A percentile compares a stretch with the other conserved stretches of the same genome.
Conservation (phyloP, 2,888 invertebrate species). For the Sialis lutaria region DNA sequence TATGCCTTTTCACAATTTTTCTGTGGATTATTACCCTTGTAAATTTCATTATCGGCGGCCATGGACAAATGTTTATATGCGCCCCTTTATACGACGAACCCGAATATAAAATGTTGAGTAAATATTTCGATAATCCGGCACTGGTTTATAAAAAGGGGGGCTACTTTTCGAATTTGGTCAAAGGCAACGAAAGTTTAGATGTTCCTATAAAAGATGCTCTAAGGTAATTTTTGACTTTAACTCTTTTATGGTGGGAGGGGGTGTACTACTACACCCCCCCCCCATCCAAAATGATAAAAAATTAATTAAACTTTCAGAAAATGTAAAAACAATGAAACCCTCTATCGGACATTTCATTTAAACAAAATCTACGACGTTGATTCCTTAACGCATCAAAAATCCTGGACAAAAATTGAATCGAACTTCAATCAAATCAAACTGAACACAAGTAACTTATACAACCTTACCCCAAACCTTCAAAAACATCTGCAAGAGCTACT, state of each 20-base stretch:
- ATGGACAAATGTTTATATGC: constrained; percentile 52
- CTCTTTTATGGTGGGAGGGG: too few relatives aligned
- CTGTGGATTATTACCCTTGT: constrained; percentile 40
- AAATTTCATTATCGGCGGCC: constrained; percentile 41
- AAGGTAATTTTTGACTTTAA: too few relatives aligned
- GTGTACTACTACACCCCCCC: neutral
- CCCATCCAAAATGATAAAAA: too few relatives aligned
- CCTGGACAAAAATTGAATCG: constrained; percentile 40
- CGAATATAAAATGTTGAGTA: constrained; percentile 41
- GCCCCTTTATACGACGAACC: constrained; percentile 51
- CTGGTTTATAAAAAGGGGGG: constrained; percentile 37
- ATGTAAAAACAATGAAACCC: constrained; percentile 51
- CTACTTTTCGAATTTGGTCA: constrained; percentile 33
- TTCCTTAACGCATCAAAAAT: constrained; percentile 42
- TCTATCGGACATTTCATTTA: constrained; percentile 56
- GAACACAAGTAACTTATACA: constrained; percentile 35
- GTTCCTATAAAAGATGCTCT: constrained; percentile 33
- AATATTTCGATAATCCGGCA: constrained; percentile 48
- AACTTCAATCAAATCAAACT: constrained; percentile 34
- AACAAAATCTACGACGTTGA: constrained; percentile 52
- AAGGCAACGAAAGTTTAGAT: constrained; percentile 33
- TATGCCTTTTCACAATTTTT: constrained; percentile 36
- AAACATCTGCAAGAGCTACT: constrained; percentile 37
- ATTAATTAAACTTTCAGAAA: constrained; percentile 29
- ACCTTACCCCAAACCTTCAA: constrained; percentile 38